Base-by-base conservation (phyloP, 1,140 invertebrate genomes). In the Limonius californicus region DNA sequence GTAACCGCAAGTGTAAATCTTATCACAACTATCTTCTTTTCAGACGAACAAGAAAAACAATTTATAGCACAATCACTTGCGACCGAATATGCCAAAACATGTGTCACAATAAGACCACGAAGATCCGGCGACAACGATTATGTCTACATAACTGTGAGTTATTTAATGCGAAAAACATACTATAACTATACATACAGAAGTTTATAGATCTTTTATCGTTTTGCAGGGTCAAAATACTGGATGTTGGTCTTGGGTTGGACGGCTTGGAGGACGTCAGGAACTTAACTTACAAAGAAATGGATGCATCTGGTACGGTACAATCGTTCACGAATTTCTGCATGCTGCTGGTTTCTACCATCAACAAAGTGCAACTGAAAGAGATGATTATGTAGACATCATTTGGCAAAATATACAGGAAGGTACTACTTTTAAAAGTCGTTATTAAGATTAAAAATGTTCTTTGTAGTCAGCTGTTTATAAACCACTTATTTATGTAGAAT, bases 171-270 rank as follows among this genome's bases (percentile, higher is more conserved):
- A 32, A 32, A 32, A 45, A 45, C n/a, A 4, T 45, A 8, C 15
- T 14, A 7, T 45, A 15, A n/a, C n/a, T n/a, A n/a, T n/a, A n/a
- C n/a, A n/a, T n/a, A n/a, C n/a, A n/a, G n/a, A n/a, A n/a, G n/a
- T n/a, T n/a, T n/a, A n/a, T n/a, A n/a, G n/a, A n/a, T n/a, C n/a
- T n/a, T 45, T 45, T 45, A 15, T 7, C 6, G 7, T 45, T 3
- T 82, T 81, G 0, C 79, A 88, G 12, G 78, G 87, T 2, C 87
- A 89, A 62, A 87, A 89, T 72, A 72, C 89, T 3, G 50, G 50
- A 20, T 54, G 50, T 14, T 54, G 7, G 7, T 54, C 50, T 3
- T 54, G 3, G 2, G 21, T 54, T 23, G 50, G 50, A 20, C 16
- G 50, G 4, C 6, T 20, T 12, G 50, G n/a, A n/a, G n/a, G n/a